Evolutionary conservation across 2,113 vertebrate genomes (phyloP).

Genomic region (Brachypteracias leptosomus): DNA sequence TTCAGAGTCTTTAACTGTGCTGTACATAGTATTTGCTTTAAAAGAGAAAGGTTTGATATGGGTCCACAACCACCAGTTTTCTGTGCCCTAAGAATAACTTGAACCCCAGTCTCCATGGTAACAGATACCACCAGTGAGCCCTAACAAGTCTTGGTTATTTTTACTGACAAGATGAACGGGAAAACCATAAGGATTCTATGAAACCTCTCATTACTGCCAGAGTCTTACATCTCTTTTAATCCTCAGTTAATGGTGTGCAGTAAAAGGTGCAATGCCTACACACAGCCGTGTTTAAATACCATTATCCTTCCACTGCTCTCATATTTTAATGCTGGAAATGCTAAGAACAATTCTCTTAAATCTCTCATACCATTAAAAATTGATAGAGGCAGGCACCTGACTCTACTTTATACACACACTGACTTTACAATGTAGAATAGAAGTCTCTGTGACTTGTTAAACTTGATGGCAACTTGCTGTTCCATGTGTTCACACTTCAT

Average conservation of each 20-base stretch:
- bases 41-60: not conserved
- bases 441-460: not conserved
- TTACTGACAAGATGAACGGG: conserved; percentile 18
- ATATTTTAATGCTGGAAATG: not conserved
- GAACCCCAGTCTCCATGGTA: conserved; percentile 44
- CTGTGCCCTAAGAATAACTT: conserved; percentile 32
- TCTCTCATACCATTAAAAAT: not conserved
- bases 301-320: not conserved
- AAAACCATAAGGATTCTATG: not conserved
- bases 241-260: conserved; percentile 12
- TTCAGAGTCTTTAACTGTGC: not conserved
- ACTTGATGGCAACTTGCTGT: not conserved
- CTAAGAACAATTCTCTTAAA: not conserved
- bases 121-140: conserved; percentile 16
- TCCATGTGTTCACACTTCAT: not conserved
- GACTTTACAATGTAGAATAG: not conserved
- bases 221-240: not conserved
- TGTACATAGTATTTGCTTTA: not conserved
- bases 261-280: not conserved
- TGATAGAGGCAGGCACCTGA: not conserved
- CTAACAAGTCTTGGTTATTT: conserved; percentile 26
- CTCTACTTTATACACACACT: not conserved
- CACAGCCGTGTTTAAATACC: not conserved
- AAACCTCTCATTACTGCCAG: conserved; percentile 23
- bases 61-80: not conserved